phyloP scores from a whole-genome alignment of 2,888 invertebrate genomes.

The Meiosimyza platycephala region DNA sequence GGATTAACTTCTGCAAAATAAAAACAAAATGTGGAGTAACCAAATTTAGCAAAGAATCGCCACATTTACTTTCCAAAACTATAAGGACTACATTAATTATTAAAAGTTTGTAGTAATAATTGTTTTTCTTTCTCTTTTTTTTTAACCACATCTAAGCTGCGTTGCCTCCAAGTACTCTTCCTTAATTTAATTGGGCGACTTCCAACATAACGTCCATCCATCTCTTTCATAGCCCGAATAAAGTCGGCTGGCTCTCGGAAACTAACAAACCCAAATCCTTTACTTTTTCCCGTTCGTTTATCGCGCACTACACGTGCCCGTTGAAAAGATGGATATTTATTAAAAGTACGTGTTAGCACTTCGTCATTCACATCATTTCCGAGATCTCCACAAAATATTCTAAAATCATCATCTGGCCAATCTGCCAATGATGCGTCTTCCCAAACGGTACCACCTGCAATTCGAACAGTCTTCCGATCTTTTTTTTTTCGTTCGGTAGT shows the following conservation, averaged over 20 bases:
- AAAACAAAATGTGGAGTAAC: no score
- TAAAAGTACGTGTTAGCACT: slow-evolving; percentile 93
- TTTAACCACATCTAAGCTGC: slow-evolving; percentile 91
- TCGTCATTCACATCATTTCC: slow-evolving; percentile 99
- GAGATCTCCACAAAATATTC: slow-evolving; percentile 99
- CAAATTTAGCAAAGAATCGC: no score
- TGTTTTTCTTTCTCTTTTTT: slow-evolving; percentile 97
- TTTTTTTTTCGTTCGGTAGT: slow-evolving; percentile 69
- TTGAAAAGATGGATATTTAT: slow-evolving; percentile 92
- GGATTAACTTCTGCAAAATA: no score
- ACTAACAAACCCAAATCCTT: slow-evolving; percentile 98
- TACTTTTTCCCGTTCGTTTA: slow-evolving; percentile 96
- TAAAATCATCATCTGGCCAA: slow-evolving; percentile 98
- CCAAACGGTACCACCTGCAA: slow-evolving; percentile 96
- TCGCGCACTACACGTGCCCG: slow-evolving; percentile 96
- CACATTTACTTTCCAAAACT: no score
- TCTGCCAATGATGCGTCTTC: slow-evolving; percentile 93
- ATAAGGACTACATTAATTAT: slow-evolving; percentile 38
- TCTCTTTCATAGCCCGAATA: slow-evolving; percentile 98
- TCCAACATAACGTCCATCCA: slow-evolving; percentile 99
- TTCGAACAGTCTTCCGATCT: slow-evolving; percentile 76
- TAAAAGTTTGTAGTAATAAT: slow-evolving; percentile 73
- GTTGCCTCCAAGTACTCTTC: slow-evolving; percentile 95
- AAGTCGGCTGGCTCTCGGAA: slow-evolving; percentile 98
- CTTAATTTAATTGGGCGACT: slow-evolving; percentile 97